Base-by-base conservation (phyloP, 2,797 vertebrate genomes). In the Bovichtus diacanthus region DNA sequence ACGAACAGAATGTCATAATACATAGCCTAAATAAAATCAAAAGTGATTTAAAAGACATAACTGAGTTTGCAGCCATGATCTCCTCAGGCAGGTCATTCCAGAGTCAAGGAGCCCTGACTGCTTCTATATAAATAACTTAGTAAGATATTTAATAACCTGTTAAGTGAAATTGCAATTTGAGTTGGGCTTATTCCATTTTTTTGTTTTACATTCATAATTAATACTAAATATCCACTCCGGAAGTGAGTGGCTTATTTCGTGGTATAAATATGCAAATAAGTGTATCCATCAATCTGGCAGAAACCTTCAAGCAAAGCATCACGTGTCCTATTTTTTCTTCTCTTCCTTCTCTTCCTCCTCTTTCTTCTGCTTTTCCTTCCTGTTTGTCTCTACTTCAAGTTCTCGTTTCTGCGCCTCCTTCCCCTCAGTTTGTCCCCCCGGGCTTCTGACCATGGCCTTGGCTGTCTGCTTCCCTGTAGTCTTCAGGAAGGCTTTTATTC, bases 401-500 rank as follows among this genome's bases (percentile, higher is more conserved):
- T 47, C 76, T 21, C 76, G 41, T 36, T 71, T 72, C 65, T 34
- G 34, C 3, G 1, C 44, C 23, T 81, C 61, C 41, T 56, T 60
- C 58, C 9, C 61, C 21, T 88, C 36, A 0, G 16, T 29, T 23
- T 63, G 51, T 93, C 88, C 61, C 23, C 39, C 29, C 0, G 95
- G 90, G 36, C 91, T 91, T 67, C 90, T 90, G 6, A 93, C 75
- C 69, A 96, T 81, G 31, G 87, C 93, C 38, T 96, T 95, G n/a
- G 95, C 93, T 0, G 96, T 94, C 72, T 95, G 78, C 74, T 96
- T 97, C 56, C 96, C 94, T 2, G 95, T 84, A 21, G 90, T 94
- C 91, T 96, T 97, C 82, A 98, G 86, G 4, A 98, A 55, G 39
- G 95, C 96, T 90, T 96, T 97, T 81, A 98, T 72, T 47, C 94